Conservation (phyloP, 1,140 invertebrate genomes). For the Orchesella cincta region DNA sequence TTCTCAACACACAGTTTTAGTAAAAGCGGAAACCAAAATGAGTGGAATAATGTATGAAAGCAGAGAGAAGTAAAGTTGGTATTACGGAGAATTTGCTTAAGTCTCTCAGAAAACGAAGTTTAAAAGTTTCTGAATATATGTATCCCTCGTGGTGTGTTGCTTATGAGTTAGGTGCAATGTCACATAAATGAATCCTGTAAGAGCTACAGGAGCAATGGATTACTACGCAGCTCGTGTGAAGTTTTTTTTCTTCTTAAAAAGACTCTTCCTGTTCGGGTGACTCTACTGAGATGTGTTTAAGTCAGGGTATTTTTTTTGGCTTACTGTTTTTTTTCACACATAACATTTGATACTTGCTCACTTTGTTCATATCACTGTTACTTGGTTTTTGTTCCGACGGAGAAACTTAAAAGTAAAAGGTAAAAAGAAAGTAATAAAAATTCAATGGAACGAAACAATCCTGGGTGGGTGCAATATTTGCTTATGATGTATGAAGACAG, state of each 20-base stretch:
- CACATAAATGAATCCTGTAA: too few relatives aligned
- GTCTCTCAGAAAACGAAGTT: not conserved
- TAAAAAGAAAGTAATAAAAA: conserved; percentile 19
- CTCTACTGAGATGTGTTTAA: not conserved
- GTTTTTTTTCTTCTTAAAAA: not conserved
- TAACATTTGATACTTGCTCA: too few relatives aligned
- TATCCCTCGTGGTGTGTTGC: too few relatives aligned
- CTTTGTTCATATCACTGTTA: not conserved
- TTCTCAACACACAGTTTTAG: not conserved
- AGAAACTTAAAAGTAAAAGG: not conserved
- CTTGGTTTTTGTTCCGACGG: not conserved
- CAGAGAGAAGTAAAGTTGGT: not conserved
- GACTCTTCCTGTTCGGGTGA: not conserved
- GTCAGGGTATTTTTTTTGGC: not conserved
- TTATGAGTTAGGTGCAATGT: too few relatives aligned
- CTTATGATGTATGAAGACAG: conserved; percentile 18
- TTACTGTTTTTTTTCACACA: not conserved
- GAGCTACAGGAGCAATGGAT: too few relatives aligned
- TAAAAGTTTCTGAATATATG: not conserved
- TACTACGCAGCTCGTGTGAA: not conserved
- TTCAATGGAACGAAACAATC: not conserved
- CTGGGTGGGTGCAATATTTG: not conserved
- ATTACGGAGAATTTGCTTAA: not conserved
- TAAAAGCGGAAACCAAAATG: not conserved
- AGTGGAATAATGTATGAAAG: not conserved